These are phyloP conservation scores for Benitochromis conjunctus DNA, from an alignment of 2,113 vertebrate species.

Conservation along the genomic window DNA sequence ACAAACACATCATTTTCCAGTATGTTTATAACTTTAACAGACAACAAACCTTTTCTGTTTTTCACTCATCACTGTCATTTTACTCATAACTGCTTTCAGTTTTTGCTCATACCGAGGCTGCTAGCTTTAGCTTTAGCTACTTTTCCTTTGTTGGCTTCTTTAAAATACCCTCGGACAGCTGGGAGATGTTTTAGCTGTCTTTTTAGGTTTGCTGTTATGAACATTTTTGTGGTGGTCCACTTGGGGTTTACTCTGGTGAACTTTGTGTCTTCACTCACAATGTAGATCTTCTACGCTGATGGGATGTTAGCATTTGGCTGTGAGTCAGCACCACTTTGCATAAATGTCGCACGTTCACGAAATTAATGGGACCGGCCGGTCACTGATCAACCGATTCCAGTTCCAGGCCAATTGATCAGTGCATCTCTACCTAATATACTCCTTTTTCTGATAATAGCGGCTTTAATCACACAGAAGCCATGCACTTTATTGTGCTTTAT, in stretches of 20 bases:
- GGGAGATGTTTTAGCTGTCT: background rate
- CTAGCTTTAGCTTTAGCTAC: background rate
- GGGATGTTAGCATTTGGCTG: background rate
- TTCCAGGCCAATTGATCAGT: background rate
- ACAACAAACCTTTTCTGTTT: background rate
- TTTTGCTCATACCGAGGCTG: background rate
- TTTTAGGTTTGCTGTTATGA: background rate
- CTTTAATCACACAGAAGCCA: background rate
- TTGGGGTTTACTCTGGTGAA: background rate
- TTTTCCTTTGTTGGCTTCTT: background rate
- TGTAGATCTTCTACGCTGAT: background rate
- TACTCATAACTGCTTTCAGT: background rate
- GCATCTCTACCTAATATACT: background rate
- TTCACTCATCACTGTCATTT: background rate
- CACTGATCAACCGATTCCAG: background rate
- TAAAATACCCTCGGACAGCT: background rate
- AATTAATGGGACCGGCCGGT: rapidly evolving
- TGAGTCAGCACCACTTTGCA: background rate
- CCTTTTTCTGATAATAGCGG: background rate
- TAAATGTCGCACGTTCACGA: background rate
- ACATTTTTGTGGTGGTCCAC: background rate
- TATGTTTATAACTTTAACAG: background rate
- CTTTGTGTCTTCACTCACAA: background rate
- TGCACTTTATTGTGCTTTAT: background rate
- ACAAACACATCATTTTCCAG: background rate